Base-by-base conservation (phyloP, 2,113 vertebrate species). In the Lepus americanus region DNA sequence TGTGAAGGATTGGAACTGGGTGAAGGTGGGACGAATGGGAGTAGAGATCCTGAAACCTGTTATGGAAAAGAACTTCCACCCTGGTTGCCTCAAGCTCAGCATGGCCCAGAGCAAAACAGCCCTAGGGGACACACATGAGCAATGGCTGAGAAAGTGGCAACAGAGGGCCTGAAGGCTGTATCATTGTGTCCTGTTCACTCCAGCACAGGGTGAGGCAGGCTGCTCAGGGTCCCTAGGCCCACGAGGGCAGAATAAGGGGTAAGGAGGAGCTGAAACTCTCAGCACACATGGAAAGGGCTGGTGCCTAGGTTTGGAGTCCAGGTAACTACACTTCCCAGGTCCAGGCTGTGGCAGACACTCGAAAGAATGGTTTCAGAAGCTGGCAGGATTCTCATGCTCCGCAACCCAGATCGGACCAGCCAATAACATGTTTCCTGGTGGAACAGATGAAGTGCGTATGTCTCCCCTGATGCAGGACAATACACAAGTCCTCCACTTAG, bases 401-500 rank as follows among this genome's bases (percentile, higher is more conserved):
- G 39, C 12, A 61, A 61, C 49, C 25, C 4, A 14, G 4, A 3
- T 39, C 1, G 29, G 22, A 51, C 3, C 12, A 25, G 2, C 17
- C 16, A 12, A 25, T 1, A 0, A 39, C 22, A 13, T 49, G 16
- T 33, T 67, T 33, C 59, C 53, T 44, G 33, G 10, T 25, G 8
- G 23, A 14, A 51, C 17, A 23, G 16, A 1, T 31, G 11, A 10
- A 29, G 25, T 3, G 9, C 9, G 6, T 44, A 61, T 36, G 6
- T 8, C 12, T 73, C 25, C 31, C 4, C 13, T n/a, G 25, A 36
- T 12, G 9, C 5, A 64, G 1, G 14, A 55, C 1, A 33, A 44
- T 23, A 2, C 5, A 6, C 17, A 10, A 51, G 3, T 14, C 33
- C n/a, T 5, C 2, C 33, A 11, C 17, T 1, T 78, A 3, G 3